Conservation (phyloP, 2,113 vertebrate species). For the Sebastes schlegelii region DNA sequence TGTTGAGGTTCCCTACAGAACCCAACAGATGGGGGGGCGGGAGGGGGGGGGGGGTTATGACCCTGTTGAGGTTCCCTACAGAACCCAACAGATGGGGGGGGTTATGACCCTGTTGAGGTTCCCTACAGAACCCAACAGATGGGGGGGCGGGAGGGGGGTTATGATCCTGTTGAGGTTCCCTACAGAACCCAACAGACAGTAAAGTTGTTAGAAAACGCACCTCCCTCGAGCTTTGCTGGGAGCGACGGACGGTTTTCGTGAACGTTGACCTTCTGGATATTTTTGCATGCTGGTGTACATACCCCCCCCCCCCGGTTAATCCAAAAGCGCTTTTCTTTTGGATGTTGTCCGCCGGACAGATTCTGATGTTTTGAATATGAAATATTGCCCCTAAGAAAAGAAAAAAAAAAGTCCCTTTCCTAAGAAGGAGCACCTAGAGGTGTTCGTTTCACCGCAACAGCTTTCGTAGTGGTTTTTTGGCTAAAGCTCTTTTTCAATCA, state of each 20-base stretch:
- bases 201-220: background rate
- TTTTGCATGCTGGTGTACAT: constrained; percentile 84
- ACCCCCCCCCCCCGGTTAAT: constrained; percentile 51
- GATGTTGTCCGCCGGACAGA: constrained; percentile 69
- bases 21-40: background rate
- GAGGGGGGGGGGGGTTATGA: background rate
- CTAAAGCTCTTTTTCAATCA: constrained; percentile 74
- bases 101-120: constrained; percentile 6
- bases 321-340: constrained; percentile 37
- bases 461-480: constrained; percentile 76
- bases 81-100: background rate
- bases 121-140: constrained; percentile 1
- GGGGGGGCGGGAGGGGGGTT: background rate
- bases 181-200: background rate
- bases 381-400: constrained; percentile 57
- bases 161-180: constrained; percentile 11
- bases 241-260: constrained; percentile 45
- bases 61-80: constrained; percentile 11
- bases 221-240: constrained; percentile 39
- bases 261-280: constrained; percentile 65
- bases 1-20: constrained; percentile 11
- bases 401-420: constrained; percentile 56
- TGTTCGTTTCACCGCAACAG: constrained; percentile 75
- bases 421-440: constrained; percentile 61
- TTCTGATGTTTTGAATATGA: constrained; percentile 72